Evolutionary conservation across 2,888 invertebrate species (phyloP).

Genomic region (Saturnia japonica): DNA sequence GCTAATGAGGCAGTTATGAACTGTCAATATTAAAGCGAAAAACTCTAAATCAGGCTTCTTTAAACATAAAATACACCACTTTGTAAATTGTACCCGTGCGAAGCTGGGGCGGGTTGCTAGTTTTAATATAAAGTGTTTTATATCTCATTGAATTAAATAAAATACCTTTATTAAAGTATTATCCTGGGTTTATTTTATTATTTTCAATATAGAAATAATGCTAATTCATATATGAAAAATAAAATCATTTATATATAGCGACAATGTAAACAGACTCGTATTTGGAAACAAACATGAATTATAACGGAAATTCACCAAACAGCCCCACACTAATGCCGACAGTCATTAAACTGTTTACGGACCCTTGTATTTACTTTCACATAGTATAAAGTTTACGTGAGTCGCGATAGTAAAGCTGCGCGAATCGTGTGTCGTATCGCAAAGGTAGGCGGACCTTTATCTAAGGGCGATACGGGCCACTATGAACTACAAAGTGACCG

Average conservation of each 20-base stretch:
- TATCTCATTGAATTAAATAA: too few relatives aligned
- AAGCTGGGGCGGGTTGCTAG: too few relatives aligned
- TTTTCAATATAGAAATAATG: too few relatives aligned
- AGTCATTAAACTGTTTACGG: constrained; percentile 21
- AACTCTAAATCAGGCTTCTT: too few relatives aligned
- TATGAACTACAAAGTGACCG: constrained; percentile 43
- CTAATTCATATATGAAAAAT: neutral
- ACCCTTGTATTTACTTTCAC: neutral
- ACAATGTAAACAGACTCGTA: neutral
- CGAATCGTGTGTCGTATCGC: constrained; percentile 9
- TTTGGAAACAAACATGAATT: neutral
- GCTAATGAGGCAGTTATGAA: too few relatives aligned
- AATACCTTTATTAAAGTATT: too few relatives aligned
- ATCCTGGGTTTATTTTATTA: neutral
- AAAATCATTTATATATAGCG: neutral
- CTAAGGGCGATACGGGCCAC: constrained; percentile 40
- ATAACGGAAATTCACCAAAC: constrained; percentile 7
- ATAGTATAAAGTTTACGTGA: constrained; percentile 3
- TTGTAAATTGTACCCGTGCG: too few relatives aligned
- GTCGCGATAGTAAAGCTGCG: constrained; percentile 19
- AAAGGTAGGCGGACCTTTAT: constrained; percentile 32
- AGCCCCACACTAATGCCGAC: constrained; percentile 1
- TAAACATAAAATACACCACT: too few relatives aligned
- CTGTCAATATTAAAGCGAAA: too few relatives aligned
- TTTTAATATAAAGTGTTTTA: too few relatives aligned